Base-by-base conservation (phyloP, 2,113 vertebrate genomes). In the Phylloscopus trochiloides region DNA sequence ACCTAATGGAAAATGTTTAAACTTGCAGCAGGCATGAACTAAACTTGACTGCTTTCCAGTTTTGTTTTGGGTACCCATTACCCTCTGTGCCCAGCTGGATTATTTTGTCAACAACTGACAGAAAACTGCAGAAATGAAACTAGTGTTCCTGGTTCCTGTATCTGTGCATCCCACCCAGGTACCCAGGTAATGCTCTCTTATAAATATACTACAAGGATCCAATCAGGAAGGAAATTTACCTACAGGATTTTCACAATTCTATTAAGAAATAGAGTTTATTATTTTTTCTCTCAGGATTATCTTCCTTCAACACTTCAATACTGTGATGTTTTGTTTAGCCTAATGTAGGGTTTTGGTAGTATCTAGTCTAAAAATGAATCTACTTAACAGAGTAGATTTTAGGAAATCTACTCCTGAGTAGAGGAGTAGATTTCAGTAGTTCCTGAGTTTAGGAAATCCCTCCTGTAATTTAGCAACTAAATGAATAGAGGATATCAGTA, bases 271-370 rank as follows among this genome's bases (percentile, higher is more conserved):
- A 54, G 17, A 78, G 62, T 72, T 85, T 72, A 54, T 61, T 68
- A 7, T 75, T 90, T 88, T 92, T 94, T 80, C 32, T 79, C 92
- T 90, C 63, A 82, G 76, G 96, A 97, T 94, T 63, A 52, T 88
- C 68, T 92, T 72, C 67, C 86, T 94, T 90, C 86, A 79, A 28
- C 68, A 68, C 86, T 95, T 96, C 72, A 92, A 47, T 94, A 74
- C 83, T 88, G 54, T 94, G 90, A 92, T 89, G 48, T 96, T 96
- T 96, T 98, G 96, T 98, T 98, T 98, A 97, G 97, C 98, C 97
- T 98, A 93, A 96, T 68, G 87, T 31, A 88, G 91, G 66, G 45
- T 96, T 97, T 93, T 96, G 94, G 97, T 96, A 96, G 92, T 95
- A 87, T 96, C 88, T 94, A 94, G 67, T 92, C 73, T 93, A 77